Conservation (phyloP, 2,888 invertebrate species). For the Dichetophora obliterata region DNA sequence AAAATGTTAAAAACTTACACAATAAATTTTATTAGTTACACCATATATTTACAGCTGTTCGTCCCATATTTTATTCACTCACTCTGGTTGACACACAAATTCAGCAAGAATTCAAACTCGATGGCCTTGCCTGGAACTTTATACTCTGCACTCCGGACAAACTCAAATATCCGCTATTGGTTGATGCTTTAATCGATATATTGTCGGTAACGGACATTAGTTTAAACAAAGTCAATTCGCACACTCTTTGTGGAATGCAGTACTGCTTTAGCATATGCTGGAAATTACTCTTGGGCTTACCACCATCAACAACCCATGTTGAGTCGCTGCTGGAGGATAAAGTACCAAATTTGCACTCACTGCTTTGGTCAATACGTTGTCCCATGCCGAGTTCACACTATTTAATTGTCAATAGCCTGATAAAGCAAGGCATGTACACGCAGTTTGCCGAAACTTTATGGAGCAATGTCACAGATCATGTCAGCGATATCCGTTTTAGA, state of each 20-base stretch:
- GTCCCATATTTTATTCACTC: slow-evolving; percentile 92
- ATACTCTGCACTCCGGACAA: slow-evolving; percentile 93
- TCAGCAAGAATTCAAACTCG: slow-evolving; percentile 88
- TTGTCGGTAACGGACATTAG: slow-evolving; percentile 84
- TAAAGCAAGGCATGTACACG: slow-evolving; percentile 91
- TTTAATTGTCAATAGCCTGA: slow-evolving; percentile 88
- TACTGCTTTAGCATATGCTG: slow-evolving; percentile 81
- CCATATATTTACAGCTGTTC: slow-evolving; percentile 73
- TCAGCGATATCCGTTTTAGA: slow-evolving; percentile 66
- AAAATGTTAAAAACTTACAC: slow-evolving; percentile 32
- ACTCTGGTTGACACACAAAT: slow-evolving; percentile 77
- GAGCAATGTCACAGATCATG: slow-evolving; percentile 67
- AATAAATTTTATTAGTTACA: not conserved
- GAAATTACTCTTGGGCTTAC: slow-evolving; percentile 85
- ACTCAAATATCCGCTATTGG: slow-evolving; percentile 86
- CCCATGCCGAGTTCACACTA: slow-evolving; percentile 87
- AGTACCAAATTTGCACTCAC: slow-evolving; percentile 82
- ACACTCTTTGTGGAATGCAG: slow-evolving; percentile 85
- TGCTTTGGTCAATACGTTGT: slow-evolving; percentile 91
- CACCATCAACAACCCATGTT: slow-evolving; percentile 90
- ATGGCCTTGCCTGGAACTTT: slow-evolving; percentile 93
- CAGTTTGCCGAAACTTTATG: slow-evolving; percentile 73
- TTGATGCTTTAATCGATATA: slow-evolving; percentile 88
- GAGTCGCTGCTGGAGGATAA: slow-evolving; percentile 82
- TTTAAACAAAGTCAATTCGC: slow-evolving; percentile 68